These are phyloP conservation scores for Scrobipalpa atriplicella DNA, from an alignment of 2,888 invertebrate genomes.

Conservation along the genomic window DNA sequence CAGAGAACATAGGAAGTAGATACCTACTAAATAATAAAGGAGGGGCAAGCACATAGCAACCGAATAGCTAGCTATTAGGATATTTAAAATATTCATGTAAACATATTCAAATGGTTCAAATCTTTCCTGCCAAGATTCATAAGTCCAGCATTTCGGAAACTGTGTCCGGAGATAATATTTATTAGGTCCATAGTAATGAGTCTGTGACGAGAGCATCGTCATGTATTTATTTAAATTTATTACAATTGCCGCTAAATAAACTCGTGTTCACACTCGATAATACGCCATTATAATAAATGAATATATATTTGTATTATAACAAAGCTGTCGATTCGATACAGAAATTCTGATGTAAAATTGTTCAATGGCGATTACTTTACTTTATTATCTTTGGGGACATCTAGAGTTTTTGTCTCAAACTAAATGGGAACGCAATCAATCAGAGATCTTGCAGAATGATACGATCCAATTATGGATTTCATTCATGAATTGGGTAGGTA, in stretches of 20 bases:
- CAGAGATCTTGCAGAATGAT: no score
- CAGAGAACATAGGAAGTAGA: no score
- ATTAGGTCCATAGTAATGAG: constrained; percentile 69
- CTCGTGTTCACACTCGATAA: constrained; percentile 48
- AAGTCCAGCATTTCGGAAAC: constrained; percentile 29
- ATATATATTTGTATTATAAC: constrained; percentile 29
- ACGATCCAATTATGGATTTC: no score
- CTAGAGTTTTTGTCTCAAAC: background rate
- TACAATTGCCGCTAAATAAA: constrained; percentile 59
- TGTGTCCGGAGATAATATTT: constrained; percentile 52
- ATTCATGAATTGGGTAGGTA: background rate
- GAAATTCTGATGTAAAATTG: constrained; percentile 12
- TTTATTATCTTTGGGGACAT: background rate
- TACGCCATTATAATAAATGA: constrained; percentile 31
- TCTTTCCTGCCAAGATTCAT: constrained; percentile 22
- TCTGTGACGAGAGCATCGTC: constrained; percentile 53
- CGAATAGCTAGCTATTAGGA: no score
- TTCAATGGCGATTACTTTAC: background rate
- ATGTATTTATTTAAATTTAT: constrained; percentile 73
- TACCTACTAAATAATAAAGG: no score
- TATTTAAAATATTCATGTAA: no score
- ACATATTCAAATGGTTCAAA: constrained; percentile 38
- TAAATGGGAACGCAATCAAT: no score
- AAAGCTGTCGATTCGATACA: constrained; percentile 21
- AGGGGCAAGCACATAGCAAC: no score